Evolutionary conservation across 2,797 vertebrate genomes (phyloP).

Genomic region (Enteromius fasciolatus): DNA sequence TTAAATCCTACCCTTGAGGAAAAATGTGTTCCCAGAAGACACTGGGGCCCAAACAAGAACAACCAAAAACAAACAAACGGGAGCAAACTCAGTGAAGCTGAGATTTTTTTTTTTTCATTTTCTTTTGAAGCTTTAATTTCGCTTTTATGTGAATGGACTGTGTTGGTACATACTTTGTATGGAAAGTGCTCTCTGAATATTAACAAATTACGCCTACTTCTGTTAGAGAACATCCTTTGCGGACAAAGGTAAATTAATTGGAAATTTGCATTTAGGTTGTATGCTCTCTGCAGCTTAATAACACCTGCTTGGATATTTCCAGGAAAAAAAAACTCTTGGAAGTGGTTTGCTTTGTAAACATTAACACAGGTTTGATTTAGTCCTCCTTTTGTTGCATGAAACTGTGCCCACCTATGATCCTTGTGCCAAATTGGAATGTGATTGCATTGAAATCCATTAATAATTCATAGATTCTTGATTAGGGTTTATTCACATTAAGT

Average conservation of each 20-base stretch:
- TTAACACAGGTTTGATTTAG: constrained; percentile 8
- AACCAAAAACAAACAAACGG: constrained; percentile 10
- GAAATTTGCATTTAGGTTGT: not conserved
- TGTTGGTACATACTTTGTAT: constrained; percentile 5
- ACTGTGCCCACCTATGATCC: constrained; percentile 5
- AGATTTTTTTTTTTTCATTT: not conserved
- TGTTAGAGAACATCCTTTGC: constrained; percentile 10
- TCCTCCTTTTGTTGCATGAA: not conserved
- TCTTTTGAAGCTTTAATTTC: not conserved
- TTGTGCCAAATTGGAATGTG: constrained; percentile 1
- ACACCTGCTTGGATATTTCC: constrained; percentile 8
- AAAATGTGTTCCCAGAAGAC: constrained; percentile 43
- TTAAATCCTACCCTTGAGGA: constrained; percentile 39
- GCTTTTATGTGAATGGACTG: not conserved
- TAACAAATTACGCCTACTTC: not conserved
- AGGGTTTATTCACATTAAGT: not conserved
- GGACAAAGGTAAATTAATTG: not conserved
- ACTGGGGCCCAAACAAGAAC: constrained; percentile 20
- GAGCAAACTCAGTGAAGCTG: not conserved
- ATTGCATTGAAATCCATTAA: constrained; percentile 15
- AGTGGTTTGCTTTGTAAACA: constrained; percentile 35
- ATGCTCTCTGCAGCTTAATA: not conserved
- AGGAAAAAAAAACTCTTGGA: not conserved
- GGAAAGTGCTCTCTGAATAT: constrained; percentile 13
- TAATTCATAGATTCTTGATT: constrained; percentile 11